phyloP scores from a whole-genome alignment of 2,888 invertebrate genomes.

The Pedicia rivosa region DNA sequence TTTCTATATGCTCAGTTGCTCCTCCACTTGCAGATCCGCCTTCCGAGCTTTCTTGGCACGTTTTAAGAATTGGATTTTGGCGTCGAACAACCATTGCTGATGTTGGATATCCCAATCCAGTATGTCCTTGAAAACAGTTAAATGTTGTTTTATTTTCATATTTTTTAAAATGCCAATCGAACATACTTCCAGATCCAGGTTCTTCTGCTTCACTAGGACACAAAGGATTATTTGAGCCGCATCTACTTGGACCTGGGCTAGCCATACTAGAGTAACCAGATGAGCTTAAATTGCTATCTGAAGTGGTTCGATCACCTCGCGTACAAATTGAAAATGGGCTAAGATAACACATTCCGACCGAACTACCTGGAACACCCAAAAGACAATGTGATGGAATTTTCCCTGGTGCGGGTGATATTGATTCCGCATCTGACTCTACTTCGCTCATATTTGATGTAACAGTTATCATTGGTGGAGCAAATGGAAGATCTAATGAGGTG shows the following conservation, averaged over 20 bases:
- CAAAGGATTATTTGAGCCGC: conserved; percentile 65
- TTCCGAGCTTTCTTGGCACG: conserved; percentile 33
- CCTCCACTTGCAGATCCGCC: conserved; percentile 13
- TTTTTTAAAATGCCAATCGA: no score
- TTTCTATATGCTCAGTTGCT: conserved; percentile 11
- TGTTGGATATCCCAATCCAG: no score
- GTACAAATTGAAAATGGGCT: conserved; percentile 63
- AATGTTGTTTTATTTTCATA: no score
- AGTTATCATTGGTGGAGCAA: conserved; percentile 51
- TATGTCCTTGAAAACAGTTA: no score
- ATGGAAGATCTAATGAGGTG: conserved; percentile 41
- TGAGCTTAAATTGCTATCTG: conserved; percentile 69
- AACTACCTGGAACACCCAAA: conserved; percentile 22
- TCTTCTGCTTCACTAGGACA: conserved; percentile 63
- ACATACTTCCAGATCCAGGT: conserved; percentile 36
- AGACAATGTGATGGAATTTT: conserved; percentile 33
- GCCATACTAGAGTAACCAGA: conserved; percentile 78
- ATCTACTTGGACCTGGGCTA: conserved; percentile 65
- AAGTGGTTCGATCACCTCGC: conserved; percentile 56
- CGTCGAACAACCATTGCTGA: conserved; percentile 35
- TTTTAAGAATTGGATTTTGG: conserved; percentile 45
- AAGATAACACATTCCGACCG: conserved; percentile 49
- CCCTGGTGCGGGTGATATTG: conserved; percentile 41
- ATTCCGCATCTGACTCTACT: conserved; percentile 55
- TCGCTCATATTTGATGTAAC: conserved; percentile 63